phyloP scores from a whole-genome alignment of 2,113 vertebrate species.

The Lophura nycthemera region DNA sequence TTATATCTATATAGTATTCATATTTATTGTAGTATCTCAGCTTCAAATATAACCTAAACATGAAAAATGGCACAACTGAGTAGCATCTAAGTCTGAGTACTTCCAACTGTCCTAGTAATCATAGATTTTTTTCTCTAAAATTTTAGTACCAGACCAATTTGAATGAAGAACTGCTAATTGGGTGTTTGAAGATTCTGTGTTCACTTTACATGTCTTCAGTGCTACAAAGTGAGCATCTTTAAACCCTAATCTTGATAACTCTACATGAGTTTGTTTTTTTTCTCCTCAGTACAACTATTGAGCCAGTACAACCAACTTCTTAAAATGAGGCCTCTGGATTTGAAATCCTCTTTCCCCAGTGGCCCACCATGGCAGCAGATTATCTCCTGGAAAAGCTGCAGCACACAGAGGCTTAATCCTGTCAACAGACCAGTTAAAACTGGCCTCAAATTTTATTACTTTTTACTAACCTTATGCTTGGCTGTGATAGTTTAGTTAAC shows the following conservation, averaged over 20 bases:
- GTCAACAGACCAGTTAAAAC: background rate
- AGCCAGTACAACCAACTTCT: background rate
- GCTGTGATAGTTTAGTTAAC: background rate
- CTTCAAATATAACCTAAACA: background rate
- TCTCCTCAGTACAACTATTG: rapidly evolving
- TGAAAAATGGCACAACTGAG: background rate
- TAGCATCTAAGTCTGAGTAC: background rate
- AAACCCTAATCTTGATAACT: background rate
- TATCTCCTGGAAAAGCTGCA: background rate
- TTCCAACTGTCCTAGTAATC: background rate
- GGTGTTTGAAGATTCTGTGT: background rate
- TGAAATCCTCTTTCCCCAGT: background rate
- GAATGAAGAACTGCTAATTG: background rate
- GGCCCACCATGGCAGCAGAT: background rate
- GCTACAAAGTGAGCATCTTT: background rate
- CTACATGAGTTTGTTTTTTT: background rate
- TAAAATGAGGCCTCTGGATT: background rate
- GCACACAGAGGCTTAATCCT: rapidly evolving
- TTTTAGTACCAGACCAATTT: background rate
- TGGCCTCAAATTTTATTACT: background rate
- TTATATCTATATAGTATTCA: background rate
- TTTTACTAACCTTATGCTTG: background rate
- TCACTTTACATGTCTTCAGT: background rate
- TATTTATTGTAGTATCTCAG: background rate
- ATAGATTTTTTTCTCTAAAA: background rate